Base-by-base conservation (phyloP, 2,113 vertebrate genomes). In the Siniperca knerii region DNA sequence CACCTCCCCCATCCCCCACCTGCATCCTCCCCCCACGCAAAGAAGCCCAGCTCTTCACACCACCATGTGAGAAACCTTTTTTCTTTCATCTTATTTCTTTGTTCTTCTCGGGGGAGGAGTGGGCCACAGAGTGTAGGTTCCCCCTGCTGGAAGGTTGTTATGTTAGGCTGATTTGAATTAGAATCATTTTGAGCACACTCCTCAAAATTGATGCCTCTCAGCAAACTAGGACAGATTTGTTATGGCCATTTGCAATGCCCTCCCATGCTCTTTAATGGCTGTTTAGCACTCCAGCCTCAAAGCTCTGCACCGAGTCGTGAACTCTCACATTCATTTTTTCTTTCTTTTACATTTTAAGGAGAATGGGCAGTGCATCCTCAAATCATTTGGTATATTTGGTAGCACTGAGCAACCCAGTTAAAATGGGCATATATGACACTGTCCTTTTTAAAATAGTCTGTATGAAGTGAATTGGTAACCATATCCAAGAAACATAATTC, bases 161-260 rank as follows among this genome's bases (percentile, higher is more conserved):
- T 80, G 89, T 90, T 84, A 69, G 67, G 85, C 86, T 80, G 83
- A 92, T 95, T 93, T 94, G 90, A 94, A 94, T 90, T 79, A 86
- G 84, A 91, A 85, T 90, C 65, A 90, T 93, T 93, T 79, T 57
- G 68, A 90, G 83, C 78, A 35, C 80, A 79, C 84, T 85, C 89
- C 83, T 91, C 86, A 88, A 90, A 93, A 92, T 82, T 83, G 90
- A 89, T 87, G 91, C 93, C 91, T 92, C 86, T 42, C 82, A 90
- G 92, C 88, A 89, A 94, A 94, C 90, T 92, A 83, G 92, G 89
- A 82, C 90, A 90, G 86, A 89, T 94, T 94, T 93, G 92, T 93
- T 90, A 73, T 85, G 92, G 90, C 86, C 87, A 87, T 94, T 95
- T 93, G 87, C 89, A 29, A 35, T 88, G 81, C 84, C 93, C 92